Base-by-base conservation (phyloP, 2,113 vertebrate genomes). In the Carassius carassius region DNA sequence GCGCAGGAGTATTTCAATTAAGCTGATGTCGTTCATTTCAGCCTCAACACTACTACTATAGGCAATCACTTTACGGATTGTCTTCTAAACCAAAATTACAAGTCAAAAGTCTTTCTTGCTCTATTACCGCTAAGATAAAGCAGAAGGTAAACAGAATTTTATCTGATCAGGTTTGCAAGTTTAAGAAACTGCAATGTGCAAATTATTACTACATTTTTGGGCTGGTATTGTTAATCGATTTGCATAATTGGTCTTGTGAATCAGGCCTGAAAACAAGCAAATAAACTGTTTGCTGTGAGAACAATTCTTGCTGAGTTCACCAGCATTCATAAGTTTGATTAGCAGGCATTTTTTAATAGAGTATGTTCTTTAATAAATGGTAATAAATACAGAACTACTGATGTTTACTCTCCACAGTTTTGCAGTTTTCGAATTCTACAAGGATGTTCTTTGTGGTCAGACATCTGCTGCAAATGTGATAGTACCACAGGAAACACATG, bases 401-500 rank as follows among this genome's bases (percentile, higher is more conserved):
- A 62, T 1, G 11, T 13, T 23, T 13, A 25, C 12, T 13, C 60
- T 63, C 25, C 1, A 5, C 23, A 25, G 4, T 63, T 25, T 63
- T 5, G 4, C 60, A 16, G 16, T 19, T 19, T 47, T 73, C 5
- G 35, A 5, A 4, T 11, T 73, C 32, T 78, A 10, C n/a, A 4
- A 29, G 29, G 29, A 29, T 29, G 29, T 29, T 29, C 29, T 77
- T 44, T 86, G 51, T 72, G 73, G 73, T 25, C 7, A n/a, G 16
- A 16, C 49, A 74, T 81, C 62, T 81, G 35, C 11, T 75, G 23
- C 29, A 56, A 84, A 83, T 70, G 75, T 83, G 51, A 74, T 8
- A n/a, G 35, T 2, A 25, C 62, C 10, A 77, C 81, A 86, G 77
- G 70, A 88, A 88, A 84, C 84, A 86, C 14, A 8, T 80, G 81